phyloP scores from a whole-genome alignment of 2,113 vertebrate species.

The Podiceps cristatus region DNA sequence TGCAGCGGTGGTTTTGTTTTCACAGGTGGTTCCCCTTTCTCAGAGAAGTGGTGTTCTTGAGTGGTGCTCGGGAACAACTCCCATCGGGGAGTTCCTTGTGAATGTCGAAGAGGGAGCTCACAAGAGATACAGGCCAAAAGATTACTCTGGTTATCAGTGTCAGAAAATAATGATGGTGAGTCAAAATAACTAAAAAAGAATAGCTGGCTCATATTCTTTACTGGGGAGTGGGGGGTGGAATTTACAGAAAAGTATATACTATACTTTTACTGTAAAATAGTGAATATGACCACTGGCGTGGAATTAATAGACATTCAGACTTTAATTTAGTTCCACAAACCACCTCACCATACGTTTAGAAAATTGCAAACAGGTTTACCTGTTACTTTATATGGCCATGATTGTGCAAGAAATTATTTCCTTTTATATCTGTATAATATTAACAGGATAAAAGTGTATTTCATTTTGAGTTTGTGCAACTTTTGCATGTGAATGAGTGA shows the following conservation, averaged over 20 bases:
- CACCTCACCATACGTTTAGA: not conserved
- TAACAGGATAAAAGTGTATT: not conserved
- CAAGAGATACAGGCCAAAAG: constrained; percentile 88
- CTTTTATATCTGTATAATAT: not conserved
- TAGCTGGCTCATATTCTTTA: not conserved
- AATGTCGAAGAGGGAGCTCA: constrained; percentile 87
- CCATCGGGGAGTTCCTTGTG: constrained; percentile 92
- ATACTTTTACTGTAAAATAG: not conserved
- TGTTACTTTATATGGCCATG: not conserved
- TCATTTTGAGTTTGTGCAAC: not conserved
- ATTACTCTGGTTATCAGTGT: constrained; percentile 80
- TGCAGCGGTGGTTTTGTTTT: not conserved
- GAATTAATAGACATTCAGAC: too few relatives aligned
- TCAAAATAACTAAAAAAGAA: not conserved
- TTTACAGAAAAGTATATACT: not conserved
- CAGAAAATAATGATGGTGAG: constrained; percentile 89
- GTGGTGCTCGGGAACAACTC: constrained; percentile 94
- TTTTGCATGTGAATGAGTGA: not conserved
- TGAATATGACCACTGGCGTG: not conserved
- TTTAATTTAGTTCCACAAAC: not conserved
- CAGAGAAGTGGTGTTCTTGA: constrained; percentile 95
- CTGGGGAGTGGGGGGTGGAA: not conserved
- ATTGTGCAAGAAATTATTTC: not conserved
- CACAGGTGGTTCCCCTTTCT: constrained; percentile 95
- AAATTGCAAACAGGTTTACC: not conserved